phyloP scores from a whole-genome alignment of 1,140 invertebrate genomes.

The Tetranychus cinnabarinus region DNA sequence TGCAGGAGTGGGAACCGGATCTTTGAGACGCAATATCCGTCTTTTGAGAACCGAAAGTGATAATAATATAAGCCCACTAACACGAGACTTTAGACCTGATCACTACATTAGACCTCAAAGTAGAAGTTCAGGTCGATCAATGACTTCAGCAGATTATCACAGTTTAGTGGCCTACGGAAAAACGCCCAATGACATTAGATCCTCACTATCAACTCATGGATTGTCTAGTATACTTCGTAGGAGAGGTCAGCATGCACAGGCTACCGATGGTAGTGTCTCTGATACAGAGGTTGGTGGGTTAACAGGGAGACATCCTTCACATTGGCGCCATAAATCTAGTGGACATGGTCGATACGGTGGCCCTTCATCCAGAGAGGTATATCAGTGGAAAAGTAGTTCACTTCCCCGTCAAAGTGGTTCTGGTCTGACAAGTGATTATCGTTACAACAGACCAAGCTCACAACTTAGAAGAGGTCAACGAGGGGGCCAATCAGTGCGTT shows the following conservation, averaged over 20 bases:
- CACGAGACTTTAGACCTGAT: slow-evolving; percentile 8
- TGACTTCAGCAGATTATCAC: slow-evolving; percentile 8
- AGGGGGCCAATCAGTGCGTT: neutral
- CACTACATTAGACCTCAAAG: slow-evolving; percentile 10
- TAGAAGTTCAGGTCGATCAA: slow-evolving; percentile 5
- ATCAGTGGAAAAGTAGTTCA: neutral
- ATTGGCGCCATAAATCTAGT: neutral
- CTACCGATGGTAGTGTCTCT: slow-evolving; percentile 57
- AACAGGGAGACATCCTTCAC: slow-evolving; percentile 38
- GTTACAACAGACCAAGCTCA: neutral
- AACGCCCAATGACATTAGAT: neutral
- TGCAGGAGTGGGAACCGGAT: neutral
- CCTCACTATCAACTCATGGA: slow-evolving; percentile 1
- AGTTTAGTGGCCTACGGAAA: neutral
- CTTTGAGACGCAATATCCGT: slow-evolving; percentile 8
- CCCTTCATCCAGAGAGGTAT: neutral
- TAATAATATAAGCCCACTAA: slow-evolving; percentile 15
- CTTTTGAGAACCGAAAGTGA: slow-evolving; percentile 18
- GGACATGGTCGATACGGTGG: neutral
- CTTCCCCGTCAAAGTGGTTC: neutral
- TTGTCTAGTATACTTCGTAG: slow-evolving; percentile 12
- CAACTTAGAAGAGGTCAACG: neutral
- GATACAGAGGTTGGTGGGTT: slow-evolving; percentile 59
- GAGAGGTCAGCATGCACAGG: slow-evolving; percentile 3
- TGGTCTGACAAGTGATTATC: neutral